These are phyloP conservation scores for Ptilonorhynchus violaceus DNA, from an alignment of 2,113 vertebrate genomes.

Conservation along the genomic window DNA sequence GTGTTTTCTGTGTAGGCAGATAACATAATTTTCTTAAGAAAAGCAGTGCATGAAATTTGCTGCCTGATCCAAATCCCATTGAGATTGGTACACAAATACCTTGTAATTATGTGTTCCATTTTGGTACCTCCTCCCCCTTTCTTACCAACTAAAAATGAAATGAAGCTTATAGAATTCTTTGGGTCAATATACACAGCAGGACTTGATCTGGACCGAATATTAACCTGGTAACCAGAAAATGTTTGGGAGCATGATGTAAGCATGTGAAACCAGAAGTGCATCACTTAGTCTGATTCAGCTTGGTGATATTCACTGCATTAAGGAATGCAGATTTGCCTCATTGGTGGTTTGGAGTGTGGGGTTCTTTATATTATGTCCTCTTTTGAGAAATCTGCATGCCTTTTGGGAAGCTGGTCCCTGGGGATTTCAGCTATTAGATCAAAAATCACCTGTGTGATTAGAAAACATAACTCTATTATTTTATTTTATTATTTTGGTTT, in stretches of 20 bases:
- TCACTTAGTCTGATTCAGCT: neutral
- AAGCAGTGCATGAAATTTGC: neutral
- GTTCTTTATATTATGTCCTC: neutral
- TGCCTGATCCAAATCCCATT: neutral
- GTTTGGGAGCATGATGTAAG: neutral
- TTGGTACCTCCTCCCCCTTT: neutral
- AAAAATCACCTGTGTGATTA: neutral
- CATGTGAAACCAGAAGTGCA: neutral
- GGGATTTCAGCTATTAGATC: neutral
- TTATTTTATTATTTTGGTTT: neutral
- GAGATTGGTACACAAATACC: neutral
- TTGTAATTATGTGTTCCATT: neutral
- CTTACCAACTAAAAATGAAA: neutral
- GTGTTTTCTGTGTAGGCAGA: neutral
- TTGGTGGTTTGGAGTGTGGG: neutral
- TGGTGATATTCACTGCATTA: neutral
- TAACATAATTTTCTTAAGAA: neutral
- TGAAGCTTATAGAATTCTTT: neutral
- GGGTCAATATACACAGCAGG: neutral
- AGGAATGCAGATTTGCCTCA: neutral
- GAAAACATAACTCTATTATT: neutral
- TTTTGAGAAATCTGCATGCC: neutral
- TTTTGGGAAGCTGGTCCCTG: neutral
- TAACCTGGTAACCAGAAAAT: neutral
- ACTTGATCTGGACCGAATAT: neutral